A percentile compares a stretch with the other conserved stretches of the same genome.
Evolutionary conservation across 2,888 invertebrate species (phyloP).

Genomic region (Tetranychus piercei): DNA sequence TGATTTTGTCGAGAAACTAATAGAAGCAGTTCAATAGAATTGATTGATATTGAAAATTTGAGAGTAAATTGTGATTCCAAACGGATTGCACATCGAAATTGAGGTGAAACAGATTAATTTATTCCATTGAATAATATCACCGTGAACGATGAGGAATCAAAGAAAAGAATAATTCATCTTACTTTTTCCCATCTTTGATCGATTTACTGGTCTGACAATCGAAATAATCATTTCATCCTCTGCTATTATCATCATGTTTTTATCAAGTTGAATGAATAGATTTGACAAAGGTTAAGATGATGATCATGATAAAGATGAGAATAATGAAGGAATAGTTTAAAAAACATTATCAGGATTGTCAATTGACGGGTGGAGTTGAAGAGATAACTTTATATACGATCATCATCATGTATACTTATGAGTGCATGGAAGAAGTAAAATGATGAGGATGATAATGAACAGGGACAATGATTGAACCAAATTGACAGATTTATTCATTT

Average conservation of each 20-base stretch:
- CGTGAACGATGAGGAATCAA: background rate
- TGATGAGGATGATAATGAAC: too few species aligned
- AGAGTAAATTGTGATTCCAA: too few species aligned
- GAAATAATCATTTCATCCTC: background rate
- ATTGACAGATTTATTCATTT: too few species aligned
- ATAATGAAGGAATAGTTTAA: background rate
- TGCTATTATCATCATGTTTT: background rate
- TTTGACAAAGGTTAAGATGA: background rate
- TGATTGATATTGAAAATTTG: too few species aligned
- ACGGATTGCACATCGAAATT: too few species aligned
- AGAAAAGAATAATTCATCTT: background rate
- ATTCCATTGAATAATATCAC: too few species aligned
- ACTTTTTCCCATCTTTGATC: background rate
- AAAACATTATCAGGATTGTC: background rate
- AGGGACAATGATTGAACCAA: too few species aligned
- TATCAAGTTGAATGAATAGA: background rate
- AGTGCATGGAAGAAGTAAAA: background rate
- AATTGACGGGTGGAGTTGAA: background rate
- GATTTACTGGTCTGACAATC: background rate
- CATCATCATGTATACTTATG: background rate
- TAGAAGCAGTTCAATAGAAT: too few species aligned
- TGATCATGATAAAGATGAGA: background rate
- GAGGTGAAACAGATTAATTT: too few species aligned
- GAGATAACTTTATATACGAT: background rate
- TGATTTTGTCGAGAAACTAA: too few species aligned